Evolutionary conservation across 2,797 vertebrate species (phyloP).

Genomic region (Xerus rutilus): DNA sequence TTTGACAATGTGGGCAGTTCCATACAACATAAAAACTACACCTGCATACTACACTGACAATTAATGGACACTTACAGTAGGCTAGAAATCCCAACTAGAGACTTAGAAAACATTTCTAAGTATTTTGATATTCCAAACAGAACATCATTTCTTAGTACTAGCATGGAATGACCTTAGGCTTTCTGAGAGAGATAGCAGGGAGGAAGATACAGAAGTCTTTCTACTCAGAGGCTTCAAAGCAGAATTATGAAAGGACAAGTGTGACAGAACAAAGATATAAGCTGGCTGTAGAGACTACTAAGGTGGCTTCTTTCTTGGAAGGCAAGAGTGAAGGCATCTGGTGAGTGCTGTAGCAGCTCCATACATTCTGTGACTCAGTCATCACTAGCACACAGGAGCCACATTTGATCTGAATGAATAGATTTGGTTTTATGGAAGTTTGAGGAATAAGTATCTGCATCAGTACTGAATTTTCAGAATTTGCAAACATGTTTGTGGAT

Average conservation of each 20-base stretch:
- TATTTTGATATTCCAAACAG: not conserved
- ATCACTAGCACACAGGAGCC: not conserved
- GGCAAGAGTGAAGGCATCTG: not conserved
- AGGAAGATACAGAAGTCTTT: not conserved
- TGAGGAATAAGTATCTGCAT: not conserved
- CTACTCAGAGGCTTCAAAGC: not conserved
- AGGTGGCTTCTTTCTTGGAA: not conserved
- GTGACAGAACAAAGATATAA: not conserved
- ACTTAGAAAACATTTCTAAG: not conserved
- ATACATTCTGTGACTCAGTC: not conserved
- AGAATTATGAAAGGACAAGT: not conserved
- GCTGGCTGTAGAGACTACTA: not conserved
- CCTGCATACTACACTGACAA: not conserved
- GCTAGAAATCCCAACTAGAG: not conserved
- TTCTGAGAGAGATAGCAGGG: not conserved
- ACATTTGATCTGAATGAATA: not conserved
- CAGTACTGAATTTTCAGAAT: conserved; percentile 1
- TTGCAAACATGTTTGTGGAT: not conserved
- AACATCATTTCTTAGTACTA: not conserved
- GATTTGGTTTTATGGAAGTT: not conserved
- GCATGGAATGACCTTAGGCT: not conserved
- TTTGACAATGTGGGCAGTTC: not conserved
- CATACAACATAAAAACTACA: not conserved
- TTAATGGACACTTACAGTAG: not conserved
- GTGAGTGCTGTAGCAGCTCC: not conserved